Evolutionary conservation across 2,888 invertebrate species (phyloP).

Genomic region (Urechis unicinctus): DNA sequence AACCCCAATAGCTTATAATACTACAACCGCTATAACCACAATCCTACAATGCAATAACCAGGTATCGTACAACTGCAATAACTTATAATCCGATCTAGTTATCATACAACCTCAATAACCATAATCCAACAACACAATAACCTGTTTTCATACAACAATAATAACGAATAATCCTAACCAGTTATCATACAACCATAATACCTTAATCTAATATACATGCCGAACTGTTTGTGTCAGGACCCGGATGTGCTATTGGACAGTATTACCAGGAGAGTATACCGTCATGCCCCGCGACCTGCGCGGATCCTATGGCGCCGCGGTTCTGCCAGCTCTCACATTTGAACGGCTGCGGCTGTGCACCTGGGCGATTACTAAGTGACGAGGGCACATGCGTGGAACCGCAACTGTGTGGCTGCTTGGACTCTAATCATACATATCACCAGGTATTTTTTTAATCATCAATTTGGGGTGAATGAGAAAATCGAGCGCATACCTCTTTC

Average conservation of each 20-base stretch:
- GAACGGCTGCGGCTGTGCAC: neutral
- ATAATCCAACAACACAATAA: too few relatives aligned
- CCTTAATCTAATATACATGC: neutral
- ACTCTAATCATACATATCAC: neutral
- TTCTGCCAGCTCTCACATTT: neutral
- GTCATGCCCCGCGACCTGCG: neutral
- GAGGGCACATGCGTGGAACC: neutral
- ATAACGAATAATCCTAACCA: too few relatives aligned
- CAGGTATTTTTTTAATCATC: neutral
- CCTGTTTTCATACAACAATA: too few relatives aligned
- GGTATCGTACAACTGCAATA: too few relatives aligned
- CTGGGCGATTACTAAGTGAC: neutral
- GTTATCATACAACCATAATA: too few relatives aligned
- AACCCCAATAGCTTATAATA: too few relatives aligned
- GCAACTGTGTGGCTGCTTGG: neutral
- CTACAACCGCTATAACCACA: too few relatives aligned
- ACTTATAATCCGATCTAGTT: too few relatives aligned
- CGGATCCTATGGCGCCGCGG: neutral
- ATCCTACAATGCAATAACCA: too few relatives aligned
- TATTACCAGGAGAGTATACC: neutral
- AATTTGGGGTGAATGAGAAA: too few relatives aligned
- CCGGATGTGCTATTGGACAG: neutral
- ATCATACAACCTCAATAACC: too few relatives aligned
- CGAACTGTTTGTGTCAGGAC: neutral
- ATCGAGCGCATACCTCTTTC: too few relatives aligned